A percentile compares a stretch with the other conserved stretches of the same genome.
Evolutionary conservation across 2,888 invertebrate genomes (phyloP).

Genomic region (Dorcus hopei): DNA sequence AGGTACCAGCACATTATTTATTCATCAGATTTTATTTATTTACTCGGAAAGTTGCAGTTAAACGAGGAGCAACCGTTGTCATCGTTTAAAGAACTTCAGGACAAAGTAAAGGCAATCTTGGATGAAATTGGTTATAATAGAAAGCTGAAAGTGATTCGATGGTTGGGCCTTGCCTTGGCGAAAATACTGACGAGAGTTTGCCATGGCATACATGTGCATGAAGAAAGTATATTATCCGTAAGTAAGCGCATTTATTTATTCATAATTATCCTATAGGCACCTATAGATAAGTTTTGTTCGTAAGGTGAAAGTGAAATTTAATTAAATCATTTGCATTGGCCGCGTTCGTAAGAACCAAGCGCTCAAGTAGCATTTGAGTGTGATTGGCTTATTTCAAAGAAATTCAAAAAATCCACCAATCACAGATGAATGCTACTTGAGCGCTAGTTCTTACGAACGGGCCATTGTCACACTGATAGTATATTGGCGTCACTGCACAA

Average conservation of each 20-base stretch:
- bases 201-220: slow-evolving; percentile 79
- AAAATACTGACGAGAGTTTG: slow-evolving; percentile 80
- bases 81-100: slow-evolving; percentile 50
- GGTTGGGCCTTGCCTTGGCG: slow-evolving; percentile 75
- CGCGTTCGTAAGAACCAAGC: too few species aligned
- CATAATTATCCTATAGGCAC: too few species aligned
- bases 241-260: slow-evolving; percentile 14
- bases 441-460: too few species aligned
- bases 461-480: too few species aligned
- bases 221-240: slow-evolving; percentile 65
- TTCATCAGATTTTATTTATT: neutral
- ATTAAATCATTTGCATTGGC: too few species aligned
- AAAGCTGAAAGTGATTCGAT: slow-evolving; percentile 73
- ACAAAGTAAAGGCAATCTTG: slow-evolving; percentile 64
- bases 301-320: too few species aligned
- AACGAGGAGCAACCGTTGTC: neutral
- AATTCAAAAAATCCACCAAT: too few species aligned
- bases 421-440: too few species aligned
- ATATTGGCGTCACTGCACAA: too few species aligned
- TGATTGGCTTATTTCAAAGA: too few species aligned
- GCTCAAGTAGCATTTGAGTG: too few species aligned
- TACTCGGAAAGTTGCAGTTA: slow-evolving; percentile 4
- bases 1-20: slow-evolving; percentile 48
- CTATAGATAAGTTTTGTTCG: too few species aligned
- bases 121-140: slow-evolving; percentile 86